Evolutionary conservation across 1,140 invertebrate species (phyloP), one percentile per base, ranked within the genome.

Genomic region (Bradynema listronoti): DNA sequence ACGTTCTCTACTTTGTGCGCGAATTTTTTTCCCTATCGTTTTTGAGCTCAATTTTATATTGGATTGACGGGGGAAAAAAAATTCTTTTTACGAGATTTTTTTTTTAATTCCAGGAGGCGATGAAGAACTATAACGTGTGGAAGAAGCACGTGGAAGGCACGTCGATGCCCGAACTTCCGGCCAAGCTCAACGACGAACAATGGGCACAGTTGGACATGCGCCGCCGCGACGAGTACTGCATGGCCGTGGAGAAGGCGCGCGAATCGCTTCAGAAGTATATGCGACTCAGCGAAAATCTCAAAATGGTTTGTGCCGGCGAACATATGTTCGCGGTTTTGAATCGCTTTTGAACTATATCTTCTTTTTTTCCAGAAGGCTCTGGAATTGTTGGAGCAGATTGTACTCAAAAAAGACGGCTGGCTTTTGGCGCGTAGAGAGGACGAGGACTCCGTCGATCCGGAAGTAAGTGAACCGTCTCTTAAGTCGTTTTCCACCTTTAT

Each of bases 1-100:
- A 66, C 16, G 45, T 61, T n/a, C 36, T 70, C 6, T 66, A 70
- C 24, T 66, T 66, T 56, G 63, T 64, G 19, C 16, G 65, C 59
- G 29, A 36, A 19, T 16, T 34, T 4, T 54, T 16, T 25, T 49
- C 53, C 22, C 39, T 39, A 22, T 49, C 9, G 7, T 41, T 53
- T 9, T 41, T 53, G 9, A 7, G 53, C 7, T 53, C 7, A 19
- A 39, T 11, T 11, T 39, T 11, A 11, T 39, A 11, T 39, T 11
- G 36, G 19, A 39, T n/a, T n/a, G n/a, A 11, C 19, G 36, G 36
- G 11, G 36, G 36, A 39, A 39, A 19, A 19, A 39, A 39, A 39
- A 39, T 39, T 39, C 36, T 19, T 19, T 51, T 51, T 2, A 52
- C n/a, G 46, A 19, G 1, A 30, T 5, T 51, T 42, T 34, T 0